Conservation (phyloP, 64 coral and sea anemone species). For the Stylophora pistillata region DNA sequence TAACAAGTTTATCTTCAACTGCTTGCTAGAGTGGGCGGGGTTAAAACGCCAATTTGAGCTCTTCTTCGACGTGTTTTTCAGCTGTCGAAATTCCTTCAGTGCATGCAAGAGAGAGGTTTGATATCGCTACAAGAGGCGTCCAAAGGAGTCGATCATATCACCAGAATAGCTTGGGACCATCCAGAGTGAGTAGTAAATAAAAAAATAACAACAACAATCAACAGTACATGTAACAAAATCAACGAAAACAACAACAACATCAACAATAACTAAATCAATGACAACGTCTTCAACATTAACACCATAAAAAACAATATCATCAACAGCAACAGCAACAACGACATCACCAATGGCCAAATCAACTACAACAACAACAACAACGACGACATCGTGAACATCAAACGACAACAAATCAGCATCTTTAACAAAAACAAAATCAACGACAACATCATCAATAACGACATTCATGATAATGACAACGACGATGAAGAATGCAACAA, state of each 20-base stretch:
- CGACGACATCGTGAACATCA: no score
- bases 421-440: no score
- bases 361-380: no score
- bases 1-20: no score
- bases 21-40: no score
- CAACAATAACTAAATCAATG: neutral
- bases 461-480: no score
- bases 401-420: no score
- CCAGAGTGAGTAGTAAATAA: constrained; percentile 67
- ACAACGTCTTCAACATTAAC: neutral
- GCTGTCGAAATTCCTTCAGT: constrained; percentile 85
- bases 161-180: constrained; percentile 58
- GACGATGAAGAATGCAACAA: no score
- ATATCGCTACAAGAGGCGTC: constrained; percentile 80
- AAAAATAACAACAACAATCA: neutral
- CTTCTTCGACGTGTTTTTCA: constrained; percentile 22
- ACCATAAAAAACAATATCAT: no score
- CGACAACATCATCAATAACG: no score
- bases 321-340: neutral
- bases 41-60: neutral
- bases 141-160: constrained; percentile 90
- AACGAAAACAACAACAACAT: neutral
- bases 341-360: no score
- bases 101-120: constrained; percentile 85
- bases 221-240: neutral